Evolutionary conservation across 2,113 vertebrate species (phyloP), one percentile per base, ranked within the genome.

Genomic region (Corvus moneduloides): DNA sequence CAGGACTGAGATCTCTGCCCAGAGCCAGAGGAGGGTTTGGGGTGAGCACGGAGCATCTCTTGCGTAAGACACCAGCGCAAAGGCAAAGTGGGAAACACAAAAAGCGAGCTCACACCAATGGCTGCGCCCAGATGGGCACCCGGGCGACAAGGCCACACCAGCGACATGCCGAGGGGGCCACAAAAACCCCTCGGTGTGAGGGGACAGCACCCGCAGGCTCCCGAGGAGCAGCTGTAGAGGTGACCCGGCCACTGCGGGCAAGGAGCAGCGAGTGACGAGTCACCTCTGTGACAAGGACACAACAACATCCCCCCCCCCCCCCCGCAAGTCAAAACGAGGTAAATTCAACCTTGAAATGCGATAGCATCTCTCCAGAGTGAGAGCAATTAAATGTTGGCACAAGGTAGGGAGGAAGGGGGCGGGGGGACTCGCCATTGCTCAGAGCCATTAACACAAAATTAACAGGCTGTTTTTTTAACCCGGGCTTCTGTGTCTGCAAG

Each of bases 261-360:
- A 11, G 35, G 55, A 87, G 67, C 54, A 5, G 22, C 11, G 44
- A 87, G 62, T 0, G 33, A 77, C 9, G 11, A 66, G 66, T 52
- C 87, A 20, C 90, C 84, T 78, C 16, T 7, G 55, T 1, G 69
- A 74, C 64, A 90, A 93, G 64, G 88, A 52, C 82, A 59, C n/a
- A 3, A 7, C 46, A 21, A 22, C 41, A 41, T n/a, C n/a, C 18
- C 20, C 27, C 12, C 37, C 37, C 35, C 11, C 13, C 2, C 7
- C 22, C 41, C 1, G 32, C 49, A 10, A 68, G 90, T 10, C 37
- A 24, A 17, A 79, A 49, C 78, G 26, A 46, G 64, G 5, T 3
- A 85, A 76, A 28, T 56, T 84, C 92, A 89, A 71, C 94, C 92
- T 96, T 94, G 92, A 87, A 87, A 91, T 0, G 73, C 94, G 92